Base-by-base conservation (phyloP, 2,888 invertebrate genomes). In the Agrilus biguttatus region DNA sequence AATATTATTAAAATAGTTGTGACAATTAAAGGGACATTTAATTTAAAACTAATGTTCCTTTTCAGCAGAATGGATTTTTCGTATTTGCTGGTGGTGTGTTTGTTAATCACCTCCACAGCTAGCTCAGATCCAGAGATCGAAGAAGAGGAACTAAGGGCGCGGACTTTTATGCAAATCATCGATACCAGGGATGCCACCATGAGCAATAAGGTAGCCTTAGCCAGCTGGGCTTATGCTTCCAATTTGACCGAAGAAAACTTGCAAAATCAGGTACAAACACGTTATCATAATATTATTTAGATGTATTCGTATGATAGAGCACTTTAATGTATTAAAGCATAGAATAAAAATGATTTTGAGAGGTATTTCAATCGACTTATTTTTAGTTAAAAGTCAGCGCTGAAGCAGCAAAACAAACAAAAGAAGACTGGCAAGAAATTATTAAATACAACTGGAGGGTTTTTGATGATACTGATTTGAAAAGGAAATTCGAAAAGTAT, bases 201-300 rank as follows among this genome's bases (percentile, higher is more conserved):
- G 54, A 70, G 69, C 47, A 78, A 83, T 55, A 65, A 69, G n/a
- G 72, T 71, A 5, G 69, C 72, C 0, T 51, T 76, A 3, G 80
- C 81, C 0, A 73, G 77, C 45, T 88, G 88, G 87, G 73, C 70
- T 0, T 86, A 86, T 57, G 78, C 77, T 0, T 80, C 84, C 0
- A 82, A 88, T 58, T 73, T 88, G 36, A 87, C 81, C 0, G 77
- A 82, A 41, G 75, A 74, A 44, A 87, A 80, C 62, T 72, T 81
- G 42, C 71, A 73, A 32, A 59, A 57, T 12, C 72, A 74, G 61
- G 65, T 74, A 53, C 54, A 17, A 17, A 17, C 17, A 17, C 17
- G 17, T 17, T 17, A 17, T 17, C 4, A 2, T 17, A 17, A 17
- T 4, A n/a, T n/a, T n/a, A n/a, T n/a, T n/a, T n/a, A n/a, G n/a